phyloP scores from a whole-genome alignment of 2,113 vertebrate genomes.

The Scomber japonicus region DNA sequence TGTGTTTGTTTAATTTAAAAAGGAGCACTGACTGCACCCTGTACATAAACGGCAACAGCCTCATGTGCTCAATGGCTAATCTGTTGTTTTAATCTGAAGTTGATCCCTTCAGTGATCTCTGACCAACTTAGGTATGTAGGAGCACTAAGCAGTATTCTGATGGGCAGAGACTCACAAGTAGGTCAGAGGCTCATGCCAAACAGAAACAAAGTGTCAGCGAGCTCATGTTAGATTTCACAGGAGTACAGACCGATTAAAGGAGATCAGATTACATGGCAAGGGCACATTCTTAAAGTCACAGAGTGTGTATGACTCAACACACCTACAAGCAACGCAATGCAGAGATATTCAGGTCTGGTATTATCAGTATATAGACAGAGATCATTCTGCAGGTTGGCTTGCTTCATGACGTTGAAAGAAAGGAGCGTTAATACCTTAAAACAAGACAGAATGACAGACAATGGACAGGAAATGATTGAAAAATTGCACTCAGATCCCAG shows the following conservation, averaged over 20 bases:
- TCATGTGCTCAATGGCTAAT: constrained; percentile 47
- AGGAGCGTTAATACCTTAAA: no score
- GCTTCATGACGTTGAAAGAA: no score
- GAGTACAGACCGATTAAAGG: constrained; percentile 70
- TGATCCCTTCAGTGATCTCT: constrained; percentile 67
- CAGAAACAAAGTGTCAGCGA: constrained; percentile 75
- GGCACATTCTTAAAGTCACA: constrained; percentile 65
- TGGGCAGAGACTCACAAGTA: constrained; percentile 57
- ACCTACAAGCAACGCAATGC: not conserved
- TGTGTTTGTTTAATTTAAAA: not conserved
- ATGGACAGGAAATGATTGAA: no score
- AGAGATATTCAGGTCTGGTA: no score
- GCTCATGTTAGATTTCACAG: constrained; percentile 78
- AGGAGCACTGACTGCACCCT: not conserved
- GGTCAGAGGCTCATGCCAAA: constrained; percentile 76
- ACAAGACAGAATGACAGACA: no score
- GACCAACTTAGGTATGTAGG: constrained; percentile 65
- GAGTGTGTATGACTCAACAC: not conserved
- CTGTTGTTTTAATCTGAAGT: constrained; percentile 58
- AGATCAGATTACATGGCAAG: constrained; percentile 63
- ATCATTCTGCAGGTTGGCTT: no score
- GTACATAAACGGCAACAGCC: constrained; percentile 4
- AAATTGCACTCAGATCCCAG: no score
- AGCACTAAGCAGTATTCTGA: constrained; percentile 52
- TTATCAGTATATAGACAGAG: no score